These are phyloP conservation scores for Drosophila vallismaia DNA, from an alignment of 2,888 invertebrate genomes.

Conservation along the genomic window DNA sequence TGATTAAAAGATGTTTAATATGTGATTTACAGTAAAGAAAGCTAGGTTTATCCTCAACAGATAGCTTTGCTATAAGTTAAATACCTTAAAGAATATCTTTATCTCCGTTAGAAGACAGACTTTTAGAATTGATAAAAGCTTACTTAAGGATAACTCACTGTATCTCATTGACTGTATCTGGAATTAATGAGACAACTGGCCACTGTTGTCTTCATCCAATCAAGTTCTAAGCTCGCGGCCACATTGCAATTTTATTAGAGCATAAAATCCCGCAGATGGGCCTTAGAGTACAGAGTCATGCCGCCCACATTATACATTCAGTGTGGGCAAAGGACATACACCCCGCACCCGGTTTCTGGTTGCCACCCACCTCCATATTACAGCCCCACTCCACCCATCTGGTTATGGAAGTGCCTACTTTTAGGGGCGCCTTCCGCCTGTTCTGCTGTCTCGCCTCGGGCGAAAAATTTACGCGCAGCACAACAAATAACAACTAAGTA, in stretches of 20 bases:
- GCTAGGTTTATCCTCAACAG: no score
- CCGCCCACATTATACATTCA: conserved; percentile 34
- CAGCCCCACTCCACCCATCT: neutral
- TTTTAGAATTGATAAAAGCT: no score
- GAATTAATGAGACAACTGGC: conserved; percentile 3
- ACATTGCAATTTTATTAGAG: conserved; percentile 47
- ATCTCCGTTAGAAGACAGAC: no score
- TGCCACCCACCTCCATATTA: conserved; percentile 3
- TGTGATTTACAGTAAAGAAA: no score
- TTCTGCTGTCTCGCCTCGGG: conserved; percentile 47
- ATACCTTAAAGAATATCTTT: no score
- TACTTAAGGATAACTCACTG: neutral
- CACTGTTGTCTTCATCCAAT: conserved; percentile 54
- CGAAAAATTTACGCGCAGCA: conserved; percentile 59
- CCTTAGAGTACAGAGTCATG: conserved; percentile 28
- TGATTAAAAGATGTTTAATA: no score
- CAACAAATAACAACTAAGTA: conserved; percentile 71
- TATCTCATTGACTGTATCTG: conserved; percentile 9
- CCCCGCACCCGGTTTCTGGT: neutral
- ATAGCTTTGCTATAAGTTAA: no score
- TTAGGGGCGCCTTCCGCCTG: conserved; percentile 15
- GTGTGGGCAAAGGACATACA: conserved; percentile 11
- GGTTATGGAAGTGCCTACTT: conserved; percentile 15
- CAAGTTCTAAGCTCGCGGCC: conserved; percentile 56
- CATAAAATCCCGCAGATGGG: conserved; percentile 60